Percentiles rank a stretch among this genome's conserved stretches.
Conservation (phyloP, 2,113 vertebrate species). For the Calonectris borealis region DNA sequence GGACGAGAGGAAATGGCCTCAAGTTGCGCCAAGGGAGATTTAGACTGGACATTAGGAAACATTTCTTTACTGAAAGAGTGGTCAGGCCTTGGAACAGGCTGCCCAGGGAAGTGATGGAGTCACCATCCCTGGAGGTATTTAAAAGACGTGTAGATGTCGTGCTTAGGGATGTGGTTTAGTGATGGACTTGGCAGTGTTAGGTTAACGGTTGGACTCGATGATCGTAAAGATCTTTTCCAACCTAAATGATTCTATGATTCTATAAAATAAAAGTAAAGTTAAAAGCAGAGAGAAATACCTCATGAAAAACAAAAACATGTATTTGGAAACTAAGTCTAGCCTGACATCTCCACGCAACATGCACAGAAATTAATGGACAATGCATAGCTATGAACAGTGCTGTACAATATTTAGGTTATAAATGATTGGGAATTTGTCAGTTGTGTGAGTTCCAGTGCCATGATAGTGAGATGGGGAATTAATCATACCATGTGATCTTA, state of each 20-base stretch:
- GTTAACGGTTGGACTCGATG: background rate
- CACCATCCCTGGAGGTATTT: background rate
- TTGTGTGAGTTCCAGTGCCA: background rate
- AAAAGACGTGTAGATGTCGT: background rate
- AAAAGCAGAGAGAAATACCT: background rate
- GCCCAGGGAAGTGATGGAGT: background rate
- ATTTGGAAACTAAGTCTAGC: background rate
- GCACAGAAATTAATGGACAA: background rate
- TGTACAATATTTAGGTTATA: background rate
- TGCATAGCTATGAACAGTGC: background rate
- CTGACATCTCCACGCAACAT: background rate
- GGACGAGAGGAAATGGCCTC: background rate
- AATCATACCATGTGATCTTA: background rate
- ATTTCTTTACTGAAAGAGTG: background rate
- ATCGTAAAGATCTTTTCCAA: background rate
- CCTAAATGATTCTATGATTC: background rate
- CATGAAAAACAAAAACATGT: accelerated
- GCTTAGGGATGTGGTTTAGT: background rate
- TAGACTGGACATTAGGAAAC: background rate
- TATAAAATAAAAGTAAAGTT: background rate
- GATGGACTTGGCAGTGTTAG: background rate
- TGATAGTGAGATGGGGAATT: background rate
- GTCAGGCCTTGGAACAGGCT: background rate
- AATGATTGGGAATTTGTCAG: background rate
- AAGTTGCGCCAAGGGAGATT: background rate